phyloP scores from a whole-genome alignment of 2,888 invertebrate species.

The Heliconius ethilla region DNA sequence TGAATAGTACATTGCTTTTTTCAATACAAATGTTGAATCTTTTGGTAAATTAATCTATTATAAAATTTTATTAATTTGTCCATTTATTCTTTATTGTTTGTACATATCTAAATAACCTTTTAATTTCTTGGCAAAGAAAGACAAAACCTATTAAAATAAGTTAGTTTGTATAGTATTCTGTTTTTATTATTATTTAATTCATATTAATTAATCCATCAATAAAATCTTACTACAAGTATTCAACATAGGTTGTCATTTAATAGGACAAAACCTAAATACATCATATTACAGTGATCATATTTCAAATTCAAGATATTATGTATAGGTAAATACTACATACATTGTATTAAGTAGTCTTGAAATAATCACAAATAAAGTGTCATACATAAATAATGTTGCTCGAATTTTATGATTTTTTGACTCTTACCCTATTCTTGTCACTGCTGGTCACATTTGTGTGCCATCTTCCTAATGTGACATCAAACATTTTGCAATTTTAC shows the following conservation, averaged over 20 bases:
- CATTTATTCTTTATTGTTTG: too few species aligned
- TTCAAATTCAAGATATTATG: not conserved
- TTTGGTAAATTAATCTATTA: too few species aligned
- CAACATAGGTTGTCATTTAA: not conserved
- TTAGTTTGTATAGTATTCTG: not conserved
- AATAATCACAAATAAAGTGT: not conserved
- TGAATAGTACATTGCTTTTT: too few species aligned
- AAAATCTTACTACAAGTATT: not conserved
- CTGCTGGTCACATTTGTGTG: too few species aligned
- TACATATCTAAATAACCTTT: too few species aligned
- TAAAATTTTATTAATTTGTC: too few species aligned
- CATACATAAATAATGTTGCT: not conserved
- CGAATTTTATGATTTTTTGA: not conserved
- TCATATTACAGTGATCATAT: conserved; percentile 20
- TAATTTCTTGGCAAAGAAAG: too few species aligned
- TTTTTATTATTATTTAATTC: not conserved
- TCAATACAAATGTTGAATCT: too few species aligned
- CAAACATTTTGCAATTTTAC: not conserved
- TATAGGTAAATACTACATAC: not conserved
- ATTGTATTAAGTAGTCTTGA: not conserved
- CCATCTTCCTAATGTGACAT: too few species aligned
- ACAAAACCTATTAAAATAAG: not conserved
- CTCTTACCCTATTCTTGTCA: not conserved
- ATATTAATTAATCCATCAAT: not conserved
- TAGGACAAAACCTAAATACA: not conserved